phyloP scores from a whole-genome alignment of 2,113 vertebrate genomes.

The Apteryx owenii region DNA sequence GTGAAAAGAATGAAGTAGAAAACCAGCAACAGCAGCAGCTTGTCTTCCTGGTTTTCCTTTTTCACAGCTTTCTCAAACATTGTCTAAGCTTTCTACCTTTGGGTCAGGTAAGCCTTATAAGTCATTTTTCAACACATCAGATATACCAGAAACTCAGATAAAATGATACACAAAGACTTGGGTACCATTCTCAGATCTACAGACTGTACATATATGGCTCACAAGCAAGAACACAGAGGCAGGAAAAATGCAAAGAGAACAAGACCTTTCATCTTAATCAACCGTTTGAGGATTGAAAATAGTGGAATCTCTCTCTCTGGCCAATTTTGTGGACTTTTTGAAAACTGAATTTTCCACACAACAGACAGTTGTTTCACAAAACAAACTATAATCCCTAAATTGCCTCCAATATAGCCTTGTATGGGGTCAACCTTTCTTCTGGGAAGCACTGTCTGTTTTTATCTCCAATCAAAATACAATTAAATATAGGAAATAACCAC shows the following conservation, averaged over 20 bases:
- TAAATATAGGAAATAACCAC: neutral
- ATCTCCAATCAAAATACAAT: constrained; percentile 10
- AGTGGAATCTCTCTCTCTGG: neutral
- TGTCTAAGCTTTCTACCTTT: neutral
- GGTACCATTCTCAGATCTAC: neutral
- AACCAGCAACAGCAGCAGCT: neutral
- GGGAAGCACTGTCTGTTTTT: neutral
- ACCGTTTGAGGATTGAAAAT: neutral
- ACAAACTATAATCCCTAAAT: constrained; percentile 21
- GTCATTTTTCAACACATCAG: neutral
- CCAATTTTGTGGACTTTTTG: neutral
- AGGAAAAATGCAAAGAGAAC: neutral
- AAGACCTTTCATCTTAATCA: neutral
- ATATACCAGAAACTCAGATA: neutral
- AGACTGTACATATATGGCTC: neutral
- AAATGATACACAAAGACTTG: neutral
- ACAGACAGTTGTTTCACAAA: neutral
- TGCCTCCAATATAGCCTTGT: neutral
- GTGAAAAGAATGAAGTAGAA: neutral
- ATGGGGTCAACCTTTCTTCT: neutral
- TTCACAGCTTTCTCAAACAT: neutral
- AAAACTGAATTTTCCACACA: neutral
- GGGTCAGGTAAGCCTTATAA: neutral
- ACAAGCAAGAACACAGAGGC: neutral
- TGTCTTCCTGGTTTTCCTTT: neutral